A percentile compares a stretch with the other conserved stretches of the same genome.
Evolutionary conservation across 2,797 vertebrate species (phyloP).

Genomic region (Phalloptychus januarius): DNA sequence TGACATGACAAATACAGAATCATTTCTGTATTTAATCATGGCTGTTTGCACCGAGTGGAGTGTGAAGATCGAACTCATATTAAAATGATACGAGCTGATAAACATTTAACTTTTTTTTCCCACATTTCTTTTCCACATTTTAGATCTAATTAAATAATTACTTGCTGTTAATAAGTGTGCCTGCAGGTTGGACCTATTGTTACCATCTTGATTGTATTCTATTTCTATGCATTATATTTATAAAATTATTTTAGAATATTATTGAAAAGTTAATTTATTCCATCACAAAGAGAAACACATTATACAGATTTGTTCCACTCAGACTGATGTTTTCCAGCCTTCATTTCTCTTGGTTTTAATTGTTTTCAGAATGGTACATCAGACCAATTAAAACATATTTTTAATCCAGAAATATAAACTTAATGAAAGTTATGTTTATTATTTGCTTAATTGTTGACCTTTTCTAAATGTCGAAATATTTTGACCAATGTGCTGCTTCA

Average conservation of each 20-base stretch:
- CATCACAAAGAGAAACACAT: neutral
- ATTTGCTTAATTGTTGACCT: neutral
- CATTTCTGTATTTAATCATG: neutral
- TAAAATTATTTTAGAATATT: no score
- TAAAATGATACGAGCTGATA: neutral
- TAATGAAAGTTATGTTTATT: neutral
- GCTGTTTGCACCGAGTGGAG: neutral
- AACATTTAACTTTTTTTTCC: neutral
- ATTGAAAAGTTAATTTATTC: no score
- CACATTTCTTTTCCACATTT: neutral
- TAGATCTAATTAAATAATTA: neutral
- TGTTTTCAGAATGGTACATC: neutral
- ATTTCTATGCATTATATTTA: no score
- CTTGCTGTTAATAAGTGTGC: neutral
- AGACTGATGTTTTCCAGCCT: neutral
- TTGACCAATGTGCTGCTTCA: neutral
- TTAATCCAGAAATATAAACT: neutral
- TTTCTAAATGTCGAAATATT: neutral
- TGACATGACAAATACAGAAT: neutral
- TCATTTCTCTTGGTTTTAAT: neutral
- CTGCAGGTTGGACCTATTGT: neutral
- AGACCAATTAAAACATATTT: neutral
- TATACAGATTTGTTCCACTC: neutral
- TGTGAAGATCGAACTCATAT: neutral
- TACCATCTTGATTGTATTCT: no score